phyloP scores from a whole-genome alignment of 1,140 invertebrate genomes.

The Drosophila erecta region DNA sequence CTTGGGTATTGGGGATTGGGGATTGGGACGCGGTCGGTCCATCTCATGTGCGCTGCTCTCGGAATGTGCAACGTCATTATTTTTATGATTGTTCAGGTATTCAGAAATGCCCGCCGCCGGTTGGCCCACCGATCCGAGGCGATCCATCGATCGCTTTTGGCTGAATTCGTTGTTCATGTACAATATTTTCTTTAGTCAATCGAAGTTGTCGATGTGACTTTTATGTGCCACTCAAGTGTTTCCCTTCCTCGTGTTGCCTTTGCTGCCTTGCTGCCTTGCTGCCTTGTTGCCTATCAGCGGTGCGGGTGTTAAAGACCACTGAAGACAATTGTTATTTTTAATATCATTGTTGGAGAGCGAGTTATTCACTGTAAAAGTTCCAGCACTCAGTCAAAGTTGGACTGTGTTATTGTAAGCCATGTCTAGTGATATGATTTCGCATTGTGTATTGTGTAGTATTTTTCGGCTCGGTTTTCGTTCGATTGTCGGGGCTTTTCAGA shows the following conservation, averaged over 20 bases:
- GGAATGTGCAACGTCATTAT: slow-evolving; percentile 82
- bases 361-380: slow-evolving; percentile 71
- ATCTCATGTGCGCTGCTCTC: slow-evolving; percentile 45
- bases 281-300: slow-evolving; percentile 75
- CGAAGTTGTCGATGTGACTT: slow-evolving; percentile 83
- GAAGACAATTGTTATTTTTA: slow-evolving; percentile 83
- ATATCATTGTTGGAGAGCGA: slow-evolving; percentile 72
- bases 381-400: slow-evolving; percentile 78
- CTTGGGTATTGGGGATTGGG: slow-evolving; percentile 13
- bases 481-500: slow-evolving; percentile 65
- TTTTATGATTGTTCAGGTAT: slow-evolving; percentile 83
- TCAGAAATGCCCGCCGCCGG: slow-evolving; percentile 57
- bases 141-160: slow-evolving; percentile 23
- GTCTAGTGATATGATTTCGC: slow-evolving; percentile 81
- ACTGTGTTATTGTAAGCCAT: slow-evolving; percentile 79
- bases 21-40: slow-evolving; percentile 15
- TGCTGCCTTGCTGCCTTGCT: slow-evolving; percentile 41
- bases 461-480: slow-evolving; percentile 53
- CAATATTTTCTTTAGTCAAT: slow-evolving; percentile 83
- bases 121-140: slow-evolving; percentile 43
- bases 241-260: slow-evolving; percentile 43
- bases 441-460: slow-evolving; percentile 65
- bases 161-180: slow-evolving; percentile 44
- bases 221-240: slow-evolving; percentile 79
- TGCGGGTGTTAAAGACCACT: slow-evolving; percentile 83